Percentiles rank a stretch among this genome's conserved stretches.
Evolutionary conservation across 2,888 invertebrate species (phyloP).

Genomic region (Palloptera scutellata): DNA sequence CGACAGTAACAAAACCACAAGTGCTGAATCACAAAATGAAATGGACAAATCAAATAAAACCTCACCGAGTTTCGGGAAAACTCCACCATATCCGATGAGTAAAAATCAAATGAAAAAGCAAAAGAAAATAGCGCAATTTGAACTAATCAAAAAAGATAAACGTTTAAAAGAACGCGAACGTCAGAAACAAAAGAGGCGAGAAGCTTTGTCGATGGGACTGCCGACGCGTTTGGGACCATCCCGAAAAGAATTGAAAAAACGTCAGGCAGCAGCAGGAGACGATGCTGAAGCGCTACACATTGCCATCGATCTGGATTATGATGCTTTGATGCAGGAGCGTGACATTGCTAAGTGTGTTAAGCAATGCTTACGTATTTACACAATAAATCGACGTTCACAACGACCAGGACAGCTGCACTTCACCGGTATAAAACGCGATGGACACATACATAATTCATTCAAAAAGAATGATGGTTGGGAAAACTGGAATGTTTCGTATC

Average conservation of each 20-base stretch:
- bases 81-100: slow-evolving; percentile 45
- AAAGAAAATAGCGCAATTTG: slow-evolving; percentile 77
- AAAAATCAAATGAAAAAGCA: slow-evolving; percentile 71
- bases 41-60: no score
- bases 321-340: slow-evolving; percentile 87
- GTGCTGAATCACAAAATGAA: no score
- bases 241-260: slow-evolving; percentile 77
- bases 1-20: no score
- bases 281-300: slow-evolving; percentile 59
- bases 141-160: slow-evolving; percentile 74
- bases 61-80: slow-evolving; percentile 41
- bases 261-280: slow-evolving; percentile 54
- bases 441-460: slow-evolving; percentile 77
- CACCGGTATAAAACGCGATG: slow-evolving; percentile 75
- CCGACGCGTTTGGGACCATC: slow-evolving; percentile 74
- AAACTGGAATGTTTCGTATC: slow-evolving; percentile 90
- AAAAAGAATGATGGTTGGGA: slow-evolving; percentile 85
- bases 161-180: slow-evolving; percentile 76
- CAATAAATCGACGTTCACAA: slow-evolving; percentile 82
- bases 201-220: slow-evolving; percentile 76
- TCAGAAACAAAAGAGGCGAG: slow-evolving; percentile 73
- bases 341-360: slow-evolving; percentile 89
- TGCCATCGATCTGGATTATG: slow-evolving; percentile 90
- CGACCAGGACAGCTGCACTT: slow-evolving; percentile 85
- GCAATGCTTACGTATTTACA: slow-evolving; percentile 90